Evolutionary conservation across 92 coral and sea anemone genomes (phyloP), one percentile per base, ranked within the genome.

Genomic region (Phenganax stokvisi): DNA sequence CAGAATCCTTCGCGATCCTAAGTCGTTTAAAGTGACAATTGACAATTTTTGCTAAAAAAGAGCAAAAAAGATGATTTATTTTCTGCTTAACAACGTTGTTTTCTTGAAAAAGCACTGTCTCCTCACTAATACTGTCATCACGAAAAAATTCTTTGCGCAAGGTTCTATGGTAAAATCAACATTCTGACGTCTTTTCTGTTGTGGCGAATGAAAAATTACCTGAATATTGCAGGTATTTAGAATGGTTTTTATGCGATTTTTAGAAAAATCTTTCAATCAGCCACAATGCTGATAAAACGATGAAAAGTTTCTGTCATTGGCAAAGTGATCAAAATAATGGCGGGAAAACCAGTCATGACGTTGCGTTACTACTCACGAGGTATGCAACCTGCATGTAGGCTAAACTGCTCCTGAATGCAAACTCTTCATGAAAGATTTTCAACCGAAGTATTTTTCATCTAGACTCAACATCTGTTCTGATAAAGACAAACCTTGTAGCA

Each of bases 261-360:
- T 44, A 93, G 98, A 85, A 93, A 84, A 86, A 86, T 7, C 75
- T 93, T 56, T 88, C 89, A 6, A 89, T 93, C 71, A 80, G 91
- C 10, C 59, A 89, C 74, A 86, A 91, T 74, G 98, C 92, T 10
- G 92, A 89, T 76, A 76, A 86, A 27, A 93, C 98, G 7, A 88
- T 93, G 80, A 89, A 75, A 15, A 93, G 97, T 67, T 93, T 93
- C 84, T 93, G 98, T 62, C 91, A 90, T 56, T 93, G 98, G 98
- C 98, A 93, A 74, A 80, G 83, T 12, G 74, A 64, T 79, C 47
- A 20, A 13, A 6, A 27, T n/a, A 62, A 60, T 25, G n/a, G 10
- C 9, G 90, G 85, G 51, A 86, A 82, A 13, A 80, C 81, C 37
- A 80, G 83, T 17, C 92, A 91, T 44, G 98, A 93, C 64, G 90